Evolutionary conservation across 2,797 vertebrate genomes (phyloP), one percentile per base, ranked within the genome.

Genomic region (Gallinago nigripennis): DNA sequence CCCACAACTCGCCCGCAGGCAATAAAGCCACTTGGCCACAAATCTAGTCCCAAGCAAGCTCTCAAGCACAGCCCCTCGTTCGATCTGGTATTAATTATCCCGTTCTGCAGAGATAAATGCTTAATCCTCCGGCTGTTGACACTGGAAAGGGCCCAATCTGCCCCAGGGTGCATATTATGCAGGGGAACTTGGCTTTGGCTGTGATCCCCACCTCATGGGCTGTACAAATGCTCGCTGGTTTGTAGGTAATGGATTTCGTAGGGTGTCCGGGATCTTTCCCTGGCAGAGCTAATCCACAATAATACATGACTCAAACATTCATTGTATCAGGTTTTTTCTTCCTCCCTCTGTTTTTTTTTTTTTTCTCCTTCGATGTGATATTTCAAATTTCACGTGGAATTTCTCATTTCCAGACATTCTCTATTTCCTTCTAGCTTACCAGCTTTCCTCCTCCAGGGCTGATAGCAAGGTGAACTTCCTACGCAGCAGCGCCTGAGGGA

Each of bases 121-220:
- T 97, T 98, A 97, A 97, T 97, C 94, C 96, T 84, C 68, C 60
- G 90, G 79, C 93, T 97, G 96, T 97, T 97, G 97, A 97, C 82
- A 88, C 92, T 98, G 97, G 97, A 98, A 97, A 82, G 18, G 83
- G 90, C 94, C 96, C 97, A 96, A 71, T n/a, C 78, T 94, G 69
- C 76, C 90, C 95, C 4, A 4, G 87, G 92, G 86, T 91, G 95
- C 95, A 95, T 94, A 88, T 94, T 85, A 94, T 65, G 77, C 75
- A 86, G 71, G 72, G 81, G 88, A 83, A 83, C 80, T 95, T 96
- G 97, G 97, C 97, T 95, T 20, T 80, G 60, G 86, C 85, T 72
- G 5, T 1, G 14, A 58, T 89, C 79, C 77, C 84, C 31, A 20
- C 94, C 73, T 92, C 97, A 94, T 60, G 66, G 95, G 95, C 94